Evolutionary conservation across 2,113 vertebrate species (phyloP).

Genomic region (Coturnix japonica): DNA sequence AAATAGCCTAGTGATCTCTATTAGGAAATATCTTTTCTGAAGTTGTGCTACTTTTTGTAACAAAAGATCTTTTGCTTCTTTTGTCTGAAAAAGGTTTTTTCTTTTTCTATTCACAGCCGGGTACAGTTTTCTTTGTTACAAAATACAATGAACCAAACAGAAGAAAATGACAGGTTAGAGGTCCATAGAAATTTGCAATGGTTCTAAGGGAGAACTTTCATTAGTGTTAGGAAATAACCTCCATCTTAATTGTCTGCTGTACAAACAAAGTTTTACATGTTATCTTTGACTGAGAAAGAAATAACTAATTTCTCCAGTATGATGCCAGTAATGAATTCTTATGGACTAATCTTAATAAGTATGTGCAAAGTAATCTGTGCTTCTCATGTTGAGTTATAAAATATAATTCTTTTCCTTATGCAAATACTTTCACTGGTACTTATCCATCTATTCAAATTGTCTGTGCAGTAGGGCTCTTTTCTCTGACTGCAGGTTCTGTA

Average conservation of each 20-base stretch:
- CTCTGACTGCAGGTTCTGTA: slow-evolving; percentile 1
- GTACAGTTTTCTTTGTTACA: slow-evolving; percentile 50
- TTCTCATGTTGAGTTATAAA: slow-evolving; percentile 66
- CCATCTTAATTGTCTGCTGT: slow-evolving; percentile 69
- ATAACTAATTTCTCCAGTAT: slow-evolving; percentile 70
- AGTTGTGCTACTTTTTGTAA: slow-evolving; percentile 35
- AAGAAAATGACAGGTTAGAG: slow-evolving; percentile 49
- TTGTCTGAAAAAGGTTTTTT: slow-evolving; percentile 63
- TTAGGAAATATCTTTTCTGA: slow-evolving; percentile 28
- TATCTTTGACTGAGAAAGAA: slow-evolving; percentile 63
- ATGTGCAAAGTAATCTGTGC: slow-evolving; percentile 47
- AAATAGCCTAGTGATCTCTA: slow-evolving; percentile 10
- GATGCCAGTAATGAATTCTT: slow-evolving; percentile 67
- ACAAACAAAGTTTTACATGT: slow-evolving; percentile 58
- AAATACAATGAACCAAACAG: slow-evolving; percentile 61
- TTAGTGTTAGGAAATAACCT: slow-evolving; percentile 71
- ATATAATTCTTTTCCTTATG: slow-evolving; percentile 60
- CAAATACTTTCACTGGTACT: slow-evolving; percentile 60
- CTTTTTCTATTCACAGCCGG: slow-evolving; percentile 43
- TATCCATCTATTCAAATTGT: slow-evolving; percentile 63
- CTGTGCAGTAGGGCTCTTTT: slow-evolving; percentile 46
- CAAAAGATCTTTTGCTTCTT: slow-evolving; percentile 69
- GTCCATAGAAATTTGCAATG: slow-evolving; percentile 58
- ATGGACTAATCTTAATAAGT: slow-evolving; percentile 60
- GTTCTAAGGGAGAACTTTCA: slow-evolving; percentile 56